These are phyloP conservation scores for Casuarius casuarius DNA, from an alignment of 2,113 vertebrate species.

Conservation along the genomic window DNA sequence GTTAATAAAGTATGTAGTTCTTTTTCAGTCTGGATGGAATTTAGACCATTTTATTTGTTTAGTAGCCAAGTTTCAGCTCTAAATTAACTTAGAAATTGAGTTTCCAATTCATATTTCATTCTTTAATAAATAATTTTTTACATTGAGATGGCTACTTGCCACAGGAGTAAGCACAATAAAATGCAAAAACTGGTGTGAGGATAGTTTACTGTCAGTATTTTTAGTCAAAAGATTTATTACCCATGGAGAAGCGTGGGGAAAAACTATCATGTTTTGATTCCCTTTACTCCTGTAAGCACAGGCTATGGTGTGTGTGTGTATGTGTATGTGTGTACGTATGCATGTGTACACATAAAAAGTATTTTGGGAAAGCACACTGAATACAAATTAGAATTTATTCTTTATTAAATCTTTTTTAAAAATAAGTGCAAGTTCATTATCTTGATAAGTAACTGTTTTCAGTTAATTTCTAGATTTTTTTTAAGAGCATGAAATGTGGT, in stretches of 20 bases:
- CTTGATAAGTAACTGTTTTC: conserved; percentile 41
- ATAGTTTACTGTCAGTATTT: background rate
- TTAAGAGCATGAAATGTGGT: background rate
- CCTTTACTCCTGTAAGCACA: background rate
- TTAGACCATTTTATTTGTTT: background rate
- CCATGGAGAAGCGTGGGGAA: background rate
- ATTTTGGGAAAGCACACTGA: background rate
- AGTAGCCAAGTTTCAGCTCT: background rate
- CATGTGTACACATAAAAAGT: background rate
- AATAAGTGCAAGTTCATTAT: background rate
- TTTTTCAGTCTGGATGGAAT: background rate
- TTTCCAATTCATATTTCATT: background rate
- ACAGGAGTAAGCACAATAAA: background rate
- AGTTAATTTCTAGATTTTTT: background rate
- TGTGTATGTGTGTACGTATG: background rate
- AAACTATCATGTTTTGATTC: background rate
- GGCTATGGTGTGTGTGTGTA: background rate
- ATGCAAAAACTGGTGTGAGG: accelerated
- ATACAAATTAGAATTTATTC: background rate
- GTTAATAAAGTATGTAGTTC: background rate
- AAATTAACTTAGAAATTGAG: background rate
- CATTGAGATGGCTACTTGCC: background rate
- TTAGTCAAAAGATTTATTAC: background rate
- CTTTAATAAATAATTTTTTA: background rate
- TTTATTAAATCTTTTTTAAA: background rate